Conservation (phyloP, 1,140 invertebrate species). For the Ostrea denselamellosa region DNA sequence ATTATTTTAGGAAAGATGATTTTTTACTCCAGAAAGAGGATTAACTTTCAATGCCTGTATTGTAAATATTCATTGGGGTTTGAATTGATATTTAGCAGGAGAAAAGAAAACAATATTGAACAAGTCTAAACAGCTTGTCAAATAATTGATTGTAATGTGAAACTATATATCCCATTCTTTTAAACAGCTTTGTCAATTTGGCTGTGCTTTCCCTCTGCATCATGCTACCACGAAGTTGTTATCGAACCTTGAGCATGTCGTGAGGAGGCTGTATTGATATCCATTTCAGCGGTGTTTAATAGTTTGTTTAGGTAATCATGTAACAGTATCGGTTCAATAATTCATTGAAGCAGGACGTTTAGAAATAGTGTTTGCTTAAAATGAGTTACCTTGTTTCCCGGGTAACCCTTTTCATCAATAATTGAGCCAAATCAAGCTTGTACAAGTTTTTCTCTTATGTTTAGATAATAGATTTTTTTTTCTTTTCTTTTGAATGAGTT, state of each 20-base stretch:
- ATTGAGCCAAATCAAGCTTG: conserved; percentile 36
- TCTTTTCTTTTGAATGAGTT: conserved; percentile 33
- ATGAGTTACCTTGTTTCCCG: conserved; percentile 22
- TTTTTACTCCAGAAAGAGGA: neutral
- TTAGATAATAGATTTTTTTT: conserved; percentile 39
- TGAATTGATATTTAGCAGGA: neutral
- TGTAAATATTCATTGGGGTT: conserved; percentile 4
- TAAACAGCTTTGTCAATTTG: neutral
- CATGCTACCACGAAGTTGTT: neutral
- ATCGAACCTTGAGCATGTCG: neutral
- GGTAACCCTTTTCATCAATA: conserved; percentile 39
- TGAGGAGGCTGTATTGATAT: conserved; percentile 8
- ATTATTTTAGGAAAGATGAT: neutral
- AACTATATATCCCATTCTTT: neutral
- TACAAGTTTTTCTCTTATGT: conserved; percentile 17
- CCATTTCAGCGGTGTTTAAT: conserved; percentile 13
- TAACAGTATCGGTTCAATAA: conserved; percentile 28
- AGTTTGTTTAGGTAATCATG: conserved; percentile 35
- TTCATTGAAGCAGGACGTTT: neutral
- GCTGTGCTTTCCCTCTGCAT: neutral
- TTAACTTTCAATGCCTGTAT: neutral
- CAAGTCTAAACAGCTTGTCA: conserved; percentile 36
- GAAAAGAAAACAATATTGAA: neutral
- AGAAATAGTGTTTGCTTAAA: conserved; percentile 33
- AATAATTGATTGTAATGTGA: neutral